Conservation (phyloP, 2,888 invertebrate species). For the Agrenia bidenticulata region DNA sequence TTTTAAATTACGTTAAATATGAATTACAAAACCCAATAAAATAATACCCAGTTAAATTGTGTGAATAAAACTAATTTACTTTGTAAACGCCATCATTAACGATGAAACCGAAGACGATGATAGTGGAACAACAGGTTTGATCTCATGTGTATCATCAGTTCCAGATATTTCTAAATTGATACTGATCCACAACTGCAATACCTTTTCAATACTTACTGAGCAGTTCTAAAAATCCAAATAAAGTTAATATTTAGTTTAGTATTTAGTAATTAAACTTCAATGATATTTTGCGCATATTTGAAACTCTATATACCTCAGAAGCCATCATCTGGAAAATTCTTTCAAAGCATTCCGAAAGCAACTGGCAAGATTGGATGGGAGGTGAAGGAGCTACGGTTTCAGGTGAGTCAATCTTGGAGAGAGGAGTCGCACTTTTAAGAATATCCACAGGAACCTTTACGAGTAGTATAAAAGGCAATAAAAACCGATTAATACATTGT, state of each 20-base stretch:
- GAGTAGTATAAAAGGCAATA: background rate
- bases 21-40: background rate
- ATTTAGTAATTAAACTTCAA: background rate
- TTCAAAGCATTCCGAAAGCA: slow-evolving; percentile 44
- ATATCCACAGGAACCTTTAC: slow-evolving; percentile 41
- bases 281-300: too few relatives aligned
- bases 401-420: slow-evolving; percentile 17
- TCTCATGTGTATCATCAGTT: slow-evolving; percentile 58
- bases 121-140: slow-evolving; percentile 67
- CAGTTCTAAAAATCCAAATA: slow-evolving; percentile 61
- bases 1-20: slow-evolving; percentile 34
- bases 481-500: background rate
- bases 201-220: slow-evolving; percentile 76
- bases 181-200: slow-evolving; percentile 82
- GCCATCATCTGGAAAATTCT: slow-evolving; percentile 51
- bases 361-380: slow-evolving; percentile 19
- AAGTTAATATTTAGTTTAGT: background rate
- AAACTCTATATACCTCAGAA: slow-evolving; percentile 31
- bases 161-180: slow-evolving; percentile 66
- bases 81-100: slow-evolving; percentile 67
- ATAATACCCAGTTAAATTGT: background rate
- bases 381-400: slow-evolving; percentile 16
- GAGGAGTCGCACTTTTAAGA: slow-evolving; percentile 31
- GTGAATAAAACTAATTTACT: slow-evolving; percentile 55
- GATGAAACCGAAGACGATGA: slow-evolving; percentile 67